Percentiles rank a stretch among this genome's conserved stretches.
Conservation (phyloP, 1,140 invertebrate genomes). For the Cylas formicarius region DNA sequence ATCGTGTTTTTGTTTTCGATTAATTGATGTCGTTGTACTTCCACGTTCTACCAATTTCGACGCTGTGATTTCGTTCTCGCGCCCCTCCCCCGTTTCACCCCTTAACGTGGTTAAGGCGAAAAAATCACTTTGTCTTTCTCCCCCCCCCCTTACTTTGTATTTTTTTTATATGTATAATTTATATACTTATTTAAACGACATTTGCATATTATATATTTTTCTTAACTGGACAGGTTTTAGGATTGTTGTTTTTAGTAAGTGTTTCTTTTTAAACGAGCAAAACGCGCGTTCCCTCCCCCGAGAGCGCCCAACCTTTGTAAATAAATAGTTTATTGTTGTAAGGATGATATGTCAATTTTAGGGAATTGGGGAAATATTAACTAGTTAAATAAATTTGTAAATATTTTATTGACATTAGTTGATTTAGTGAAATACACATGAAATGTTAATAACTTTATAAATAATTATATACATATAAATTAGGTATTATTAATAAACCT, state of each 20-base stretch:
- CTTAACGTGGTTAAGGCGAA: no score
- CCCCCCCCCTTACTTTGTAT: no score
- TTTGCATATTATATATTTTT: conserved; percentile 34
- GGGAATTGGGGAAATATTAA: conserved; percentile 39
- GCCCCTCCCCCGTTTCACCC: no score
- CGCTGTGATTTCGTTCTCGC: no score
- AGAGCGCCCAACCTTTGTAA: conserved; percentile 30
- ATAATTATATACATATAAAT: conserved; percentile 43
- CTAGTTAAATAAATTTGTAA: conserved; percentile 42
- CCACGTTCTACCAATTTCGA: no score
- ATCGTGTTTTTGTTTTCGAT: no score
- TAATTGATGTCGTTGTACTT: no score
- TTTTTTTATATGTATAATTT: conserved; percentile 30
- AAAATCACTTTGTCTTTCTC: no score
- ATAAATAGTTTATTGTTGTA: conserved; percentile 42
- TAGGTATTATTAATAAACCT: conserved; percentile 41
- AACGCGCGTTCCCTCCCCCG: no score
- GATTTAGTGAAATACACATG: conserved; percentile 41
- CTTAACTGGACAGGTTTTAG: conserved; percentile 34
- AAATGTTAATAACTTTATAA: conserved; percentile 44
- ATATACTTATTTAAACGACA: conserved; percentile 34
- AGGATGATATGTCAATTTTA: conserved; percentile 43
- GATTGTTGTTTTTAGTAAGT: conserved; percentile 35
- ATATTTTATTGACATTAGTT: conserved; percentile 43
- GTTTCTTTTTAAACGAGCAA: no score